phyloP scores from a whole-genome alignment of 2,797 vertebrate species.

The Amblyraja radiata region DNA sequence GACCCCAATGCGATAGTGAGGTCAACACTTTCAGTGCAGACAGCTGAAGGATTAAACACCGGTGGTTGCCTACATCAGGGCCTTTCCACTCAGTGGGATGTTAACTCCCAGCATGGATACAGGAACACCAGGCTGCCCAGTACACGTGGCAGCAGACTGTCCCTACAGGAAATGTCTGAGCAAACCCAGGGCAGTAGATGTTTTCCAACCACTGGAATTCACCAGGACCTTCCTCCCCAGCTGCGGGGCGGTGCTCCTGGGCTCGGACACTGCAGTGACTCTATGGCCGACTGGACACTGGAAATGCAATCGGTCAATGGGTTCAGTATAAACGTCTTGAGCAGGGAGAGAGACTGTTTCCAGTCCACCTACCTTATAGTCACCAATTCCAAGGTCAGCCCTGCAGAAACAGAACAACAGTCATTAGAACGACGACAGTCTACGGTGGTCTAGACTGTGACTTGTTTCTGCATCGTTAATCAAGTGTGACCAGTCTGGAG shows the following conservation, averaged over 20 bases:
- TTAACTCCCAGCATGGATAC: neutral
- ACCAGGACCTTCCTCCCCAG: neutral
- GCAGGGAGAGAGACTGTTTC: neutral
- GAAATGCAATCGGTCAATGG: neutral
- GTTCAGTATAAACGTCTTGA: neutral
- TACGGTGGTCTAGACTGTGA: no score
- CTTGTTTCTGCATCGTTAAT: neutral
- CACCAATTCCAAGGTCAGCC: slow-evolving; percentile 32
- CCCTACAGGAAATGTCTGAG: neutral
- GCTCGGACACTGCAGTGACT: neutral
- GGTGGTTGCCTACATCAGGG: neutral
- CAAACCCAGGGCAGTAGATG: neutral
- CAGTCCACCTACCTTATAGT: slow-evolving; percentile 12
- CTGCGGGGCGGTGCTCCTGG: neutral
- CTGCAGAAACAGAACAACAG: slow-evolving; percentile 27
- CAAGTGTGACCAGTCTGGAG: neutral
- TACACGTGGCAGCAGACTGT: neutral
- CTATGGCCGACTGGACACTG: neutral
- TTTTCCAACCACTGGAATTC: neutral
- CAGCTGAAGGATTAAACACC: neutral
- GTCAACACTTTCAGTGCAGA: no score
- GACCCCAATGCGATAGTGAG: neutral
- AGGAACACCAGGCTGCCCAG: neutral
- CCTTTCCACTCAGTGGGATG: neutral
- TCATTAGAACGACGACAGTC: neutral